phyloP scores from a whole-genome alignment of 2,797 vertebrate species.

The Eremophila alpestris region DNA sequence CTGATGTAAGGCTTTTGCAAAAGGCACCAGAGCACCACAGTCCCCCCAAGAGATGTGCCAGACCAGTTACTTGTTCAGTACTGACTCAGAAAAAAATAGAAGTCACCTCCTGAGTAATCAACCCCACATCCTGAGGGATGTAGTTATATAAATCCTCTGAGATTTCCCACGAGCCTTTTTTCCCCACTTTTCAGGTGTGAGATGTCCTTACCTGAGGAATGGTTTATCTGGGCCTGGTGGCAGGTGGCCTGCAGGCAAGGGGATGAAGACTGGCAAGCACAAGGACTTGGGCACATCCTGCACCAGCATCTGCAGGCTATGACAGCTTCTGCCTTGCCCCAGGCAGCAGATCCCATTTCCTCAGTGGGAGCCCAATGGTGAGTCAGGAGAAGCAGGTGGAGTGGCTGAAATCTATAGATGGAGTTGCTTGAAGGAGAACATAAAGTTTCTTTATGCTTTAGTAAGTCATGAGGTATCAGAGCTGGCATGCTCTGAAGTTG shows the following conservation, averaged over 20 bases:
- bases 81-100: background rate
- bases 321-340: accelerated
- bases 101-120: background rate
- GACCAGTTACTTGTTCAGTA: background rate
- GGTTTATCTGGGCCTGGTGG: background rate
- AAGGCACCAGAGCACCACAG: background rate
- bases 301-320: background rate
- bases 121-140: background rate
- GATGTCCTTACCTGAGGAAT: background rate
- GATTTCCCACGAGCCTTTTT: background rate
- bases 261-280: background rate
- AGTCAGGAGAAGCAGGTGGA: background rate
- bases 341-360: background rate
- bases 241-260: background rate
- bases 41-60: accelerated
- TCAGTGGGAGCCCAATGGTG: background rate
- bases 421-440: background rate
- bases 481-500: background rate
- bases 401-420: background rate
- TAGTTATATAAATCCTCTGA: background rate
- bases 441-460: background rate
- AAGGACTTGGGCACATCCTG: background rate
- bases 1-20: background rate
- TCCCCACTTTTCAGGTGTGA: background rate
- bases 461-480: background rate